Percentiles rank a stretch among this genome's conserved stretches.
Evolutionary conservation across 2,797 vertebrate species (phyloP).

Genomic region (Argyrosomus regius): DNA sequence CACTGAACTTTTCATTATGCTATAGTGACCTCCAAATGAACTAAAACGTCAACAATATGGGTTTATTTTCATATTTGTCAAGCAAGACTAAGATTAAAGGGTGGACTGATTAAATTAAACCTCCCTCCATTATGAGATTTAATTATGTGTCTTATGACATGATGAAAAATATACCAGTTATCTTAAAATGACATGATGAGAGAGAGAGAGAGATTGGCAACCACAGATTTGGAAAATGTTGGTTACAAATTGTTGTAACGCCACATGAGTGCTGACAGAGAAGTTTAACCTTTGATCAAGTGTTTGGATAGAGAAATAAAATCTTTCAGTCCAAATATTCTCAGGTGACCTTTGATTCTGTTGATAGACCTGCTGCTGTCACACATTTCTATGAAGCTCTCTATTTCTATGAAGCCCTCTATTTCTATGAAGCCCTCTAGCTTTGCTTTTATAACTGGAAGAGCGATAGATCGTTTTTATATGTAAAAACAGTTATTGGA

Average conservation of each 20-base stretch:
- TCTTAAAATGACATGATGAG: too few relatives aligned
- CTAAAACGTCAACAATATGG: neutral
- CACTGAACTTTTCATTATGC: neutral
- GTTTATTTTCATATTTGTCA: neutral
- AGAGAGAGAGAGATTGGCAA: too few relatives aligned
- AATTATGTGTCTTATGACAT: too few relatives aligned
- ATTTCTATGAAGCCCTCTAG: slow-evolving; percentile 11
- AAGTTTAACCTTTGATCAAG: neutral
- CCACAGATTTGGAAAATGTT: neutral
- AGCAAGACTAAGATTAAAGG: neutral
- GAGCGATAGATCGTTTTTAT: slow-evolving; percentile 26
- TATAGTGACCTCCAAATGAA: neutral
- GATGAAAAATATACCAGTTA: too few relatives aligned
- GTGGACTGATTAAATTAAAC: too few relatives aligned
- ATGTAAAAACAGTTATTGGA: slow-evolving; percentile 40
- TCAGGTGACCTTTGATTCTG: slow-evolving; percentile 31
- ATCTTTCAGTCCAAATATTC: slow-evolving; percentile 5
- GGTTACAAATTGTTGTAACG: neutral
- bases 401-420: slow-evolving; percentile 11
- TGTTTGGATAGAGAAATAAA: slow-evolving; percentile 12
- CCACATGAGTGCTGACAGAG: neutral
- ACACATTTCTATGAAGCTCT: slow-evolving; percentile 11
- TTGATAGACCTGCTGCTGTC: neutral
- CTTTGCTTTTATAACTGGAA: slow-evolving; percentile 8
- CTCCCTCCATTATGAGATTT: too few relatives aligned